Conservation (phyloP, 2,888 invertebrate genomes). For the Nomada flava region DNA sequence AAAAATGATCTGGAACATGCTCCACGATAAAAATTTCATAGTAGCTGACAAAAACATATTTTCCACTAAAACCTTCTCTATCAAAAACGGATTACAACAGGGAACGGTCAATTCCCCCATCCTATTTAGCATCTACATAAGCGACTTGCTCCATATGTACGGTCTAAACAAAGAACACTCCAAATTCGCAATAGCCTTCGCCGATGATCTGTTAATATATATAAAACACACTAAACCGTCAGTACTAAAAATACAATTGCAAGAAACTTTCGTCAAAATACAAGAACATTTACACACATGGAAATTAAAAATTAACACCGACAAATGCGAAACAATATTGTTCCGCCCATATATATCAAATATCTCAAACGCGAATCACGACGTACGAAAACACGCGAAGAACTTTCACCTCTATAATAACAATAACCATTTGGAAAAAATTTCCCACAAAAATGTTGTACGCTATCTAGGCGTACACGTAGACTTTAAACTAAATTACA, state of each 20-base stretch:
- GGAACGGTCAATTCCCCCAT: no score
- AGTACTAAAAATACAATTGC: slow-evolving; percentile 14
- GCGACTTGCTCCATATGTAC: no score
- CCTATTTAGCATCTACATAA: no score
- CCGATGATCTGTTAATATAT: neutral
- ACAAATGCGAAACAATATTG: neutral
- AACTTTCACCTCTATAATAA: neutral
- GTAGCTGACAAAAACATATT: slow-evolving; percentile 38
- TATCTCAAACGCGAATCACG: no score
- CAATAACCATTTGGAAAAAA: neutral
- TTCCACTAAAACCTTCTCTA: slow-evolving; percentile 8
- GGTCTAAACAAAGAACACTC: no score
- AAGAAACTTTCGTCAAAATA: slow-evolving; percentile 25
- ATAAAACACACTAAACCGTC: neutral
- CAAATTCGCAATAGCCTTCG: neutral
- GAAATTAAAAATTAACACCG: neutral
- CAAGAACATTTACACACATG: neutral
- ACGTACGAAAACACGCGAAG: neutral
- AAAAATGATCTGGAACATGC: no score
- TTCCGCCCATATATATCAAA: neutral
- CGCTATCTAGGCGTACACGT: neutral
- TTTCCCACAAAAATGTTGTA: neutral
- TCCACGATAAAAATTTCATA: neutral
- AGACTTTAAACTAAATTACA: neutral
- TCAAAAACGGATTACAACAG: neutral